Percentiles rank a stretch among this genome's conserved stretches.
phyloP scores from a whole-genome alignment of 2,113 vertebrate genomes.

The Neogale vison region DNA sequence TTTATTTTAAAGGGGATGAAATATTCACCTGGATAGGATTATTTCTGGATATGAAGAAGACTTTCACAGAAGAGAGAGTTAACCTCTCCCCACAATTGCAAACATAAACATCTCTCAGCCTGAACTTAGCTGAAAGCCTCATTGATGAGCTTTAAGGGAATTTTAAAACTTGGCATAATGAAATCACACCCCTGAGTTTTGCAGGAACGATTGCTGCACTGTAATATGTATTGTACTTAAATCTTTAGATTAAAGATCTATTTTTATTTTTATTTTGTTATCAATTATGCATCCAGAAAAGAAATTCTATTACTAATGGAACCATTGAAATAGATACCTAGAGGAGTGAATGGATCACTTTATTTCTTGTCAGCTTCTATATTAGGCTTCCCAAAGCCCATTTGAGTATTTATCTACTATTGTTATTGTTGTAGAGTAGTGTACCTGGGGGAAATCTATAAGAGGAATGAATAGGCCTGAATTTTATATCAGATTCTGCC shows the following conservation, averaged over 20 bases:
- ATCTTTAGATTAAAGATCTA: conserved; percentile 75
- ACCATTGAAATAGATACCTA: conserved; percentile 75
- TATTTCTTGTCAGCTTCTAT: conserved; percentile 73
- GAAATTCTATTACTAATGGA: conserved; percentile 76
- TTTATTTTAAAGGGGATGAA: conserved; percentile 28
- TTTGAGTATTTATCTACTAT: conserved; percentile 69
- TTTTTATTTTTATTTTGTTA: conserved; percentile 79
- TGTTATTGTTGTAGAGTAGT: conserved; percentile 66
- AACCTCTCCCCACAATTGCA: neutral
- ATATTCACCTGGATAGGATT: neutral
- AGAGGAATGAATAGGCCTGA: conserved; percentile 54
- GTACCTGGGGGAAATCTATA: conserved; percentile 59
- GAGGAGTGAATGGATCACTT: conserved; percentile 57
- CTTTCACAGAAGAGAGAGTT: neutral
- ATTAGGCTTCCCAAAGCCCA: conserved; percentile 48
- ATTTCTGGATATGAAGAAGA: conserved; percentile 41
- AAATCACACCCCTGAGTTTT: conserved; percentile 72
- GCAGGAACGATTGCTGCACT: conserved; percentile 54
- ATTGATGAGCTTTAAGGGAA: conserved; percentile 50
- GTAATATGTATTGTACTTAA: conserved; percentile 58
- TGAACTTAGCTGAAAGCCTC: conserved; percentile 48
- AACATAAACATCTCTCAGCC: conserved; percentile 4
- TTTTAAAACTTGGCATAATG: conserved; percentile 69
- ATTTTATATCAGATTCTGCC: conserved; percentile 46
- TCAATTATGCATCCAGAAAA: conserved; percentile 75